A percentile compares a stretch with the other conserved stretches of the same genome.
phyloP scores from a whole-genome alignment of 2,113 vertebrate species.

The Podiceps cristatus region DNA sequence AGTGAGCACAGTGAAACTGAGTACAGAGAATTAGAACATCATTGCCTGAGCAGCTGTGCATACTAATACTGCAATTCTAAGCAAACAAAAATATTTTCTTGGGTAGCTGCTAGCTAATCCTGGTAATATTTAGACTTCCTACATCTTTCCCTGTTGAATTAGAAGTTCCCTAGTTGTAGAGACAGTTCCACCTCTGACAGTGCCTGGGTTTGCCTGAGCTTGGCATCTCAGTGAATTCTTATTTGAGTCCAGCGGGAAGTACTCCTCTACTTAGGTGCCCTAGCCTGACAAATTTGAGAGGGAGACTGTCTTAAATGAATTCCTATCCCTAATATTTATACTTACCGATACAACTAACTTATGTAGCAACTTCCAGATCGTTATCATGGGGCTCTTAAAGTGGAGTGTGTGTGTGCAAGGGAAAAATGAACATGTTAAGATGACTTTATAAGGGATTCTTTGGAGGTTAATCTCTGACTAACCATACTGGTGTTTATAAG shows the following conservation, averaged over 20 bases:
- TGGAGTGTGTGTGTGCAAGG: fast-evolving
- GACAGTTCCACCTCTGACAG: neutral
- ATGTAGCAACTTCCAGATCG: fast-evolving
- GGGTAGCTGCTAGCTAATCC: neutral
- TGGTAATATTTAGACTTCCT: neutral
- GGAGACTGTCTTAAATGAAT: neutral
- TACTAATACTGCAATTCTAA: neutral
- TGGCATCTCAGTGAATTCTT: neutral
- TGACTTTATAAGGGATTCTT: neutral
- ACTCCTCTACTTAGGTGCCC: neutral
- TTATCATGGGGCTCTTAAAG: neutral
- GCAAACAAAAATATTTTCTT: neutral
- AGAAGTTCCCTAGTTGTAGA: neutral
- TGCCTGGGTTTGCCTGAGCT: neutral
- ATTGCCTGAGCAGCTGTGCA: neutral
- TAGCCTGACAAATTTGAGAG: neutral
- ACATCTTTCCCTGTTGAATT: neutral
- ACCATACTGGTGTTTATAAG: neutral
- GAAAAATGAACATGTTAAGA: neutral
- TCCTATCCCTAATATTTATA: neutral
- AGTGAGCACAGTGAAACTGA: neutral
- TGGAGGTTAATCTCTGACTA: neutral
- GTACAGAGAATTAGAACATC: neutral
- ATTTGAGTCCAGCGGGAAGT: neutral
- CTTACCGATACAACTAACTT: neutral